Evolutionary conservation across 2,888 invertebrate genomes (phyloP), one percentile per base, ranked within the genome.

Genomic region (Malthinus flaveolus): DNA sequence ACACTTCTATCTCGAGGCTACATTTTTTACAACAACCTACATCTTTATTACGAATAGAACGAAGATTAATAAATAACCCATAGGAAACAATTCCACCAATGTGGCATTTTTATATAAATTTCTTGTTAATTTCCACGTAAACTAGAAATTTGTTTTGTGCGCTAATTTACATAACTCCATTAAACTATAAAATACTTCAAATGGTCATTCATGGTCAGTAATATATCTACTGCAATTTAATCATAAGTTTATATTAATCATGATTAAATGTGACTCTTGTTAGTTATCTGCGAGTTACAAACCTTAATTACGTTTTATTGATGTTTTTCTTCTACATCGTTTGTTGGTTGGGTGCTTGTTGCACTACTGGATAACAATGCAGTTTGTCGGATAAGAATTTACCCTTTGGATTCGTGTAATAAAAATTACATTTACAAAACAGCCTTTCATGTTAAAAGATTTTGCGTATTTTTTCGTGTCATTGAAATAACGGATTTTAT

Each of bases 401-500:
- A 5, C 23, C 23, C 23, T 23, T 23, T 23, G 2, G 23, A 23
- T 2, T 23, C 23, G 5, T 23, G 23, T 5, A 5, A 23, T 23
- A 23, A 23, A 42, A 42, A 42, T 42, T 42, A 23, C 12, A 37
- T 37, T 37, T 37, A 37, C 15, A n/a, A 23, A 9, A 42, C 39
- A 42, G 39, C 11, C 15, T 42, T 42, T 42, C 39, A 42, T 42
- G 39, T 42, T 23, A 23, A 23, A 23, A 23, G 5, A 23, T 23
- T 5, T 23, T 23, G 5, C 2, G 5, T 23, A 42, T 11, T 15
- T 42, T 42, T 42, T 42, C 39, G 15, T 42, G 39, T 42, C 39
- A 42, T 42, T 23, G 39, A 42, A 42, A n/a, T 42, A 42, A 42
- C 39, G 39, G 39, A 9, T 42, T 42, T 42, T 15, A 42, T 42